Base-by-base conservation (phyloP, 2,797 vertebrate species). In the Lacerta agilis region DNA sequence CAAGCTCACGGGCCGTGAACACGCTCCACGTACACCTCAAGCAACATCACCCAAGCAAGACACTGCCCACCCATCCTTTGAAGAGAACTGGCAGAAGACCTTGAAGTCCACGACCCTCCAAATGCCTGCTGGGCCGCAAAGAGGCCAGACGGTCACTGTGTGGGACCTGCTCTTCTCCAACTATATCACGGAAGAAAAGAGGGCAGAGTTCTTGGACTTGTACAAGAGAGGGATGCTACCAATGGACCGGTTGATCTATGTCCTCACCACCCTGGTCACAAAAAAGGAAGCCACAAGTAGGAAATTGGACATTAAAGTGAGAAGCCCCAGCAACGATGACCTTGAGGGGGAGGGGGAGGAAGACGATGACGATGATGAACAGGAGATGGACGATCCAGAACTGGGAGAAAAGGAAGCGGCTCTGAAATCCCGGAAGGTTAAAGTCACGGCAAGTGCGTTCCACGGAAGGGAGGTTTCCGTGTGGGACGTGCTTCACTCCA, bases 111-210 rank as follows among this genome's bases (percentile, higher is more conserved):
- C 49, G 1, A n/a, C 67, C 36, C 5, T 72, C 49, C 7, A 1
- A 25, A 11, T 80, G 67, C 85, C 94, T 98, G 69, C 98, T 97
- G 85, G 87, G 1, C 33, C 83, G 6, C 79, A 81, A 27, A 67
- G 69, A 11, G 86, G 73, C 1, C 64, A 73, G 71, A 85, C 73
- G 11, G 10, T 84, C 15, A 33, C 55, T 38, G 83, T 93, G 27
- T 94, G 92, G 98, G 97, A 98, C 88, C 92, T 98, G 88, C 96
- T 98, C 81, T 95, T 95, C 95, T 98, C 97, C 5, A 27, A 79
- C 45, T 89, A 90, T 75, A 27, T 94, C 43, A 25, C 85, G 0
- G 83, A 87, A 17, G 92, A 87, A 33, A 90, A 90, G 81, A 83
- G 92, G 36, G 61, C 84, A 13, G 90, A 90, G 13, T 82, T 91